These are phyloP conservation scores for Monochamus saltuarius DNA, from an alignment of 1,140 invertebrate genomes.

Conservation along the genomic window DNA sequence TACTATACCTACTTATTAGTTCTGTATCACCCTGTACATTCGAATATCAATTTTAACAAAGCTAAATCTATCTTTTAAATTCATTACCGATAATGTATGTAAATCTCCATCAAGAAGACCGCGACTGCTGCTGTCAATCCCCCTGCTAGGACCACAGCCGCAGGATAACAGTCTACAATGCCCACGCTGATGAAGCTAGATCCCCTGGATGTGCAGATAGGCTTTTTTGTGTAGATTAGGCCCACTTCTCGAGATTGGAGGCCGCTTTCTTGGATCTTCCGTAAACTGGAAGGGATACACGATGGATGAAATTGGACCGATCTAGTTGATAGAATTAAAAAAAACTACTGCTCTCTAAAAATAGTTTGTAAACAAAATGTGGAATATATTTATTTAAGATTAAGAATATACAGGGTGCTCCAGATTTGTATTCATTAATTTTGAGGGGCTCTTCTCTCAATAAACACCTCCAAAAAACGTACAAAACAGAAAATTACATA, in stretches of 20 bases:
- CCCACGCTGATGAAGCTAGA: constrained; percentile 48
- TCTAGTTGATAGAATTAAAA: neutral
- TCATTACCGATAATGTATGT: too few species aligned
- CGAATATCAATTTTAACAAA: too few species aligned
- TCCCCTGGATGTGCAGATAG: constrained; percentile 53
- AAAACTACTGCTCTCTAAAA: neutral
- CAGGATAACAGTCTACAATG: constrained; percentile 46
- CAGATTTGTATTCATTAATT: too few species aligned
- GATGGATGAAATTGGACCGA: neutral
- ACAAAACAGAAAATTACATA: too few species aligned
- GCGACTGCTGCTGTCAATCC: constrained; percentile 15
- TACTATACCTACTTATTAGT: too few species aligned
- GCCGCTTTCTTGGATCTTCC: constrained; percentile 61
- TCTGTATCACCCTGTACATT: too few species aligned
- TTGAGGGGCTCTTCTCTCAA: too few species aligned
- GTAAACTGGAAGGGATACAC: constrained; percentile 51
- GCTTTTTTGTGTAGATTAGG: constrained; percentile 61
- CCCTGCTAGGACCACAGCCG: constrained; percentile 34
- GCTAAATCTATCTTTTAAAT: too few species aligned
- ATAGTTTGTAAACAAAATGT: neutral
- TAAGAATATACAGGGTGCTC: too few species aligned
- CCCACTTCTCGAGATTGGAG: constrained; percentile 58
- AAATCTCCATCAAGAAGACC: too few species aligned
- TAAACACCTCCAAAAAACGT: too few species aligned
- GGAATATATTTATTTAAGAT: neutral